These are phyloP conservation scores for Thymelicus acteon DNA, from an alignment of 2,888 invertebrate species.

Conservation along the genomic window DNA sequence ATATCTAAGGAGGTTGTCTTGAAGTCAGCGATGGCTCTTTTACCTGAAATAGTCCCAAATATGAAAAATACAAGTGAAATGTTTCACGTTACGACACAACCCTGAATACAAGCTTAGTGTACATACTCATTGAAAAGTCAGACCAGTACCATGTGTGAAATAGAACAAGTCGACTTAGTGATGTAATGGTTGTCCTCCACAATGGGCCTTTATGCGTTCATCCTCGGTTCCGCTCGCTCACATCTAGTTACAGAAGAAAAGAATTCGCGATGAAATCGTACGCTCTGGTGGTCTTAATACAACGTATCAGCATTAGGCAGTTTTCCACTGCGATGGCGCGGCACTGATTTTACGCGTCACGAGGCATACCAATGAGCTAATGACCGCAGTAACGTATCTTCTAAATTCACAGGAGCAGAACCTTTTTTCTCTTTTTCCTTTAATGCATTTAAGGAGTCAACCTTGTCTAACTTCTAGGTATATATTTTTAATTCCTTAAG, in stretches of 20 bases:
- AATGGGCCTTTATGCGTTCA: slow-evolving; percentile 35
- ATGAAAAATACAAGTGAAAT: background rate
- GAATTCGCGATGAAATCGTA: slow-evolving; percentile 49
- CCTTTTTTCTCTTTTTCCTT: background rate
- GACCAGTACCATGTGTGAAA: slow-evolving; percentile 31
- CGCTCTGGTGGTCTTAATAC: slow-evolving; percentile 40
- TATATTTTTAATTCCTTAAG: too few species aligned
- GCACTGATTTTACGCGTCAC: background rate
- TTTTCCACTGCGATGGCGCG: background rate
- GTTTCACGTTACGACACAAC: background rate
- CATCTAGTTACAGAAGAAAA: slow-evolving; percentile 46
- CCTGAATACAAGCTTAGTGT: background rate
- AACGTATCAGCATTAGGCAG: slow-evolving; percentile 9
- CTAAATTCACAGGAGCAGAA: background rate
- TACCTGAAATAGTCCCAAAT: background rate
- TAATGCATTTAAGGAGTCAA: background rate
- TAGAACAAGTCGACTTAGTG: slow-evolving; percentile 28
- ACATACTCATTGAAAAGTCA: slow-evolving; percentile 30
- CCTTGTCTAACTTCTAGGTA: too few species aligned
- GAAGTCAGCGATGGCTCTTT: too few species aligned
- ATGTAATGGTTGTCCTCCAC: slow-evolving; percentile 33
- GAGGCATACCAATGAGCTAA: background rate
- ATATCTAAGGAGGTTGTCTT: too few species aligned
- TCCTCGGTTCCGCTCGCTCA: slow-evolving; percentile 44
- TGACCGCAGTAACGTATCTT: background rate